Evolutionary conservation across 2,797 vertebrate species (phyloP).

Genomic region (Eutrigla gurnardus): DNA sequence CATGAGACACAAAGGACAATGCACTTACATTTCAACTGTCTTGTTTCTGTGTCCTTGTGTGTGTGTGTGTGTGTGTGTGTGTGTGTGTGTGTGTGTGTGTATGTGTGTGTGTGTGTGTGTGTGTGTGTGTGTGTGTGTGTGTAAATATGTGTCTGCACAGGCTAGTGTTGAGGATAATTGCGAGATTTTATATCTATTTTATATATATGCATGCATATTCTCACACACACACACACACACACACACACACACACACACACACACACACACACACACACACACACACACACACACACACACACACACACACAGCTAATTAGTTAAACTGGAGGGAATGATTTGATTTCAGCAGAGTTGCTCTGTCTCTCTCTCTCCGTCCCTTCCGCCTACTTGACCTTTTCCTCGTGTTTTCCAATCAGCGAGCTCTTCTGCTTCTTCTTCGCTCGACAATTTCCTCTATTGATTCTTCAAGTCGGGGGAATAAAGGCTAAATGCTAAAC

Average conservation of each 20-base stretch:
- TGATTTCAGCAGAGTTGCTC: slow-evolving; percentile 37
- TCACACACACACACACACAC: slow-evolving; percentile 1
- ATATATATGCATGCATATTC: no score
- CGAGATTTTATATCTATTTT: slow-evolving; percentile 48
- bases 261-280: slow-evolving; percentile 23
- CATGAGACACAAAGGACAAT: slow-evolving; percentile 13
- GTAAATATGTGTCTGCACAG: background rate
- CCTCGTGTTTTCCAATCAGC: slow-evolving; percentile 53
- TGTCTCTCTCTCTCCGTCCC: slow-evolving; percentile 23
- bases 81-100: slow-evolving; percentile 9
- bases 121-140: background rate
- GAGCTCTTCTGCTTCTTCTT: slow-evolving; percentile 24
- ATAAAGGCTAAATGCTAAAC: slow-evolving; percentile 5
- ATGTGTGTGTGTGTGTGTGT: background rate
- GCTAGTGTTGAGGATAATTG: slow-evolving; percentile 5
- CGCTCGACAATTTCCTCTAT: slow-evolving; percentile 51
- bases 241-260: slow-evolving; percentile 28
- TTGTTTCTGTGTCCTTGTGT: background rate
- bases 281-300: slow-evolving; percentile 27
- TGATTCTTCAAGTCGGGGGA: slow-evolving; percentile 34
- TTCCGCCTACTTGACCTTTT: slow-evolving; percentile 56
- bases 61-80: slow-evolving; percentile 12
- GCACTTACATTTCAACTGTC: slow-evolving; percentile 46
- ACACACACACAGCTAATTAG: slow-evolving; percentile 50
- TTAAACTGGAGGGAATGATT: slow-evolving; percentile 46